Evolutionary conservation across 2,888 invertebrate genomes (phyloP).

Genomic region (Leptinotarsa juncta): DNA sequence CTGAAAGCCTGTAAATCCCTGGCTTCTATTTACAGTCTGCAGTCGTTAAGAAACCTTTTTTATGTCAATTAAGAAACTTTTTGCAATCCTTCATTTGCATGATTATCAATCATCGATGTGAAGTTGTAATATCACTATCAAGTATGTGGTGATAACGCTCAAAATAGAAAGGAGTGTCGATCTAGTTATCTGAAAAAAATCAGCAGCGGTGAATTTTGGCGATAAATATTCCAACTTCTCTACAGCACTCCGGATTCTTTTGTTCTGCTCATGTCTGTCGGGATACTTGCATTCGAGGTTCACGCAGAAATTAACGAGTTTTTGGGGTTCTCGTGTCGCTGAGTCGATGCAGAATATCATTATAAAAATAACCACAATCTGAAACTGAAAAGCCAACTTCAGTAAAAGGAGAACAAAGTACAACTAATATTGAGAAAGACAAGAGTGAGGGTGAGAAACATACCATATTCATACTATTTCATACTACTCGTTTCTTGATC

Average conservation of each 20-base stretch:
- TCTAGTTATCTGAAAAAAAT: slow-evolving; percentile 21
- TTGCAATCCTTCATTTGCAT: too few species aligned
- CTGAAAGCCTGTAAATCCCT: too few species aligned
- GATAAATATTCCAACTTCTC: background rate
- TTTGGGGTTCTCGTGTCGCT: background rate
- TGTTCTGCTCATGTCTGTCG: background rate
- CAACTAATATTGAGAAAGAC: too few species aligned
- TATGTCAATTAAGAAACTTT: background rate
- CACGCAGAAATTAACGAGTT: background rate
- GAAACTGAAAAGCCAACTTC: background rate
- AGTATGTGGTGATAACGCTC: slow-evolving; percentile 20
- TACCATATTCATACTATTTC: too few species aligned
- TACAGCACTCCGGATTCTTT: background rate
- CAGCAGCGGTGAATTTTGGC: slow-evolving; percentile 18
- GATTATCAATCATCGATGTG: background rate
- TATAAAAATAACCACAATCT: background rate
- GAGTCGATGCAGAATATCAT: slow-evolving; percentile 9
- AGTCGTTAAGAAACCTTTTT: background rate
- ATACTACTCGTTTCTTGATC: too few species aligned
- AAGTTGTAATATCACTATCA: slow-evolving; percentile 14
- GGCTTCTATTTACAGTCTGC: too few species aligned
- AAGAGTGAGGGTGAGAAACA: too few species aligned
- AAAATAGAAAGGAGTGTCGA: slow-evolving; percentile 1
- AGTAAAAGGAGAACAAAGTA: background rate
- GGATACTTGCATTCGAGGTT: background rate